Percentiles rank a stretch among this genome's conserved stretches.
Conservation (phyloP, 2,888 invertebrate species). For the Stomorhina lunata region DNA sequence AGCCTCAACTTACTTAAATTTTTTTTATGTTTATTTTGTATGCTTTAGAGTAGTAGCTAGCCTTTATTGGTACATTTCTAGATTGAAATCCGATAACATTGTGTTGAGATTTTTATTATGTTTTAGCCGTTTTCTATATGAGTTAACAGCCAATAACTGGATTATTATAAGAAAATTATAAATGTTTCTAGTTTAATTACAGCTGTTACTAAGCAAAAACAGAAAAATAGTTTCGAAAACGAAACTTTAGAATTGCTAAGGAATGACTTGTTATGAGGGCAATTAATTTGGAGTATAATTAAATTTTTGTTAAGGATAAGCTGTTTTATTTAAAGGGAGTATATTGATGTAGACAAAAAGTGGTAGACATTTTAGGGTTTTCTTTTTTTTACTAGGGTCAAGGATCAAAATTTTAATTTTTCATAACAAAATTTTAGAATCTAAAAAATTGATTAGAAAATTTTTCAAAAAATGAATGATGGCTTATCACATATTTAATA, state of each 20-base stretch:
- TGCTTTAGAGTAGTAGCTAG: neutral
- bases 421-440: no score
- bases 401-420: no score
- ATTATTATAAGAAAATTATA: neutral
- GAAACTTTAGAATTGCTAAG: neutral
- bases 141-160: conserved; percentile 13
- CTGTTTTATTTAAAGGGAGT: no score
- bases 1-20: neutral
- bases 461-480: no score
- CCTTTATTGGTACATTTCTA: no score
- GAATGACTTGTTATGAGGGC: neutral
- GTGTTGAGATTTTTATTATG: conserved; percentile 31
- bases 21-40: neutral
- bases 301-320: neutral
- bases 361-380: no score
- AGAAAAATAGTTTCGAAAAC: neutral
- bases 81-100: conserved; percentile 49
- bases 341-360: no score
- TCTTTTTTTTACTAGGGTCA: no score
- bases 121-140: neutral
- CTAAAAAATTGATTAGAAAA: no score
- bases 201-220: neutral
- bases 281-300: conserved; percentile 15
- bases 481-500: no score
- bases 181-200: neutral